Evolutionary conservation across 64 coral and sea anemone species (phyloP), one percentile per base, ranked within the genome.

Genomic region (Exaiptasia diaphana): DNA sequence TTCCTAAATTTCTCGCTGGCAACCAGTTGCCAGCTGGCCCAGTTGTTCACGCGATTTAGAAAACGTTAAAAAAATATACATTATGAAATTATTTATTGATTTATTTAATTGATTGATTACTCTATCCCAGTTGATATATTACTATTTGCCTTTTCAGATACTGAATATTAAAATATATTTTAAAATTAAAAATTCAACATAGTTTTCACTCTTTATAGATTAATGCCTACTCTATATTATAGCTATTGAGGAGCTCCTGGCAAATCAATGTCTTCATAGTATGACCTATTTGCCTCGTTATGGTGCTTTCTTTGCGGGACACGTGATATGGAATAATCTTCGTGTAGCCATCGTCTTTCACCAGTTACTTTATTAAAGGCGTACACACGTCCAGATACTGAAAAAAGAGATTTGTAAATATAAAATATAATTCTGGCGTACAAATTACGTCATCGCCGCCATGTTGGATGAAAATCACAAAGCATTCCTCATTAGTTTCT

Each of bases 301-400:
- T 40, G 0, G 17, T 33, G 44, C 81, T 70, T 9, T 18, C 50
- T 23, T 83, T 70, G 45, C n/a, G 64, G 65, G 13, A 57, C 55
- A n/a, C 27, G 18, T 24, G 37, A 57, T 2, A 39, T 37, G 11
- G 81, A 38, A 23, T 73, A 46, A 50, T 56, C 45, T 15, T 83
- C 80, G 25, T 71, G 18, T 15, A 83, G 63, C 80, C 80, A 83
- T 41, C 52, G 48, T 18, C 80, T 38, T 40, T 83, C 42, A 14
- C 63, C 80, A 17, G 80, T 83, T 41, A 67, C 31, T 71, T 83
- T 70, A 45, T 83, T 83, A 25, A 71, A 83, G n/a, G 52, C 18
- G 22, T 83, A 83, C 3, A 57, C 46, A 18, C 68, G 67, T 4
- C 81, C 65, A 8, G 65, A 24, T 15, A 53, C 81, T 83, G 67